Base-by-base conservation (phyloP, 2,113 vertebrate genomes). In the Irena cyanogastra region DNA sequence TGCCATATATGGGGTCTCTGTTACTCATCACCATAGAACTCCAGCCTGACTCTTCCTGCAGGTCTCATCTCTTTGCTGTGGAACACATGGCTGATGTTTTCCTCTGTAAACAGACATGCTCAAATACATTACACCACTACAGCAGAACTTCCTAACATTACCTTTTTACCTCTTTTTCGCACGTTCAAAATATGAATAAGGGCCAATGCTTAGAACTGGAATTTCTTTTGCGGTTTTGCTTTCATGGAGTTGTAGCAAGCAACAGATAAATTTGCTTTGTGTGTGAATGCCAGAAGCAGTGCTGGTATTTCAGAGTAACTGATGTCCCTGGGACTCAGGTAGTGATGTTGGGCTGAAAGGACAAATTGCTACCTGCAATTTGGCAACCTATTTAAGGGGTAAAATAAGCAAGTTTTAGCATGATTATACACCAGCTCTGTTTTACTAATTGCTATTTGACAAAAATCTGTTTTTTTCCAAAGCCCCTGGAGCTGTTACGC, bases 401-500 rank as follows among this genome's bases (percentile, higher is more conserved):
- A 92, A 96, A 61, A 80, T 35, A 11, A 80, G 23, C 50, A 91
- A 87, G 27, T 80, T 90, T 85, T 83, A 87, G 30, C 39, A n/a
- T 64, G 66, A 83, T 54, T 88, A 30, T 86, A 77, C 23, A 45
- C 35, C 13, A 42, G 9, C 30, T 94, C 87, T 91, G 68, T 70
- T 76, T 89, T 83, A 45, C 61, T 95, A 96, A 94, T 87, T 90
- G 39, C 28, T 90, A 30, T 83, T 86, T 88, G 75, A 75, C 37
- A 47, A 56, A 74, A 92, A 89, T 45, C 56, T 68, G 19, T 17
- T 35, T 85, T 83, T 83, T 90, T 72, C 39, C 37, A 82, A 72
- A 71, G 49, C 18, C 70, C 41, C 33, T 70, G 61, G 33, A 83
- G 60, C 65, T 6, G 1, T 69, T 79, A 27, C 20, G 22, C 17